Percentiles rank a stretch among this genome's conserved stretches.
Evolutionary conservation across 2,888 invertebrate genomes (phyloP).

Genomic region (Nomada ruficornis): DNA sequence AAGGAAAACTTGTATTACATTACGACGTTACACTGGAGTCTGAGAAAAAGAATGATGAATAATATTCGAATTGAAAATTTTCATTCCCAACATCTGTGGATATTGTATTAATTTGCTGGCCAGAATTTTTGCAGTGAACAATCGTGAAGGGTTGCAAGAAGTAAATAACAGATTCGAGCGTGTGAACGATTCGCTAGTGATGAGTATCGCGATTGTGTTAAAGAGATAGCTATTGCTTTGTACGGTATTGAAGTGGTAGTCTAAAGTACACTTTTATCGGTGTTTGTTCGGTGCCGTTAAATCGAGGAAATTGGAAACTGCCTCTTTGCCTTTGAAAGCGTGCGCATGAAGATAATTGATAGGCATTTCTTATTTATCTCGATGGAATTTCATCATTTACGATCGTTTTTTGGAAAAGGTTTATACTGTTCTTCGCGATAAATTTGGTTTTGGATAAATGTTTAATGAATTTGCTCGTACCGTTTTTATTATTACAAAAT

Average conservation of each 20-base stretch:
- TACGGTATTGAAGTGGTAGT: constrained; percentile 9
- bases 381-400: not conserved
- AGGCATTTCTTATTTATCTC: not conserved
- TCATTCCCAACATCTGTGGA: too few relatives aligned
- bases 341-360: constrained; percentile 12
- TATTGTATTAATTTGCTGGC: not conserved
- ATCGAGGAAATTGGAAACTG: constrained; percentile 29
- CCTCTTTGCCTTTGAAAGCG: constrained; percentile 28
- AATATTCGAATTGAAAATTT: too few relatives aligned
- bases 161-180: not conserved
- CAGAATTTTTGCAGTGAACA: not conserved
- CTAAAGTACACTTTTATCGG: constrained; percentile 35
- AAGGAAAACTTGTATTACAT: too few relatives aligned
- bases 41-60: too few relatives aligned
- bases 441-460: too few relatives aligned
- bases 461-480: too few relatives aligned
- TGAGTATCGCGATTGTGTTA: constrained; percentile 4
- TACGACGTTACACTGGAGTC: too few relatives aligned
- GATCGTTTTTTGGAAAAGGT: not conserved
- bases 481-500: too few relatives aligned
- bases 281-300: constrained; percentile 41
- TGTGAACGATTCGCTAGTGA: constrained; percentile 33
- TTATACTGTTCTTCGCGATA: too few relatives aligned
- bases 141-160: not conserved
- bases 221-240: constrained; percentile 20